Percentiles rank a stretch among this genome's conserved stretches.
phyloP scores from a whole-genome alignment of 2,888 invertebrate genomes.

The Cheilosia pagana region DNA sequence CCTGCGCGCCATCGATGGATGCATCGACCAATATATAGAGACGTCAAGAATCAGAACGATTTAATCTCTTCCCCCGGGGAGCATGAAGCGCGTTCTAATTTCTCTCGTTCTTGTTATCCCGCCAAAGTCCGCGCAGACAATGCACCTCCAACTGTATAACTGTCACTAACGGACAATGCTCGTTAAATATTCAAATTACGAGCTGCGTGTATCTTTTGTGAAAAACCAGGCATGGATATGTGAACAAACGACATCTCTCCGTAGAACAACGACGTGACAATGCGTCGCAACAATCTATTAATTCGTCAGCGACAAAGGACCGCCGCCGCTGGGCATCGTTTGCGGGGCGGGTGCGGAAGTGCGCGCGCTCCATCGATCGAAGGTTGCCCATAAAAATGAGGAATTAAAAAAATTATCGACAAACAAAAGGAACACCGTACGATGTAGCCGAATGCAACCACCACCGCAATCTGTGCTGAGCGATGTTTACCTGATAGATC shows the following conservation, averaged over 20 bases:
- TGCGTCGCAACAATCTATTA: slow-evolving; percentile 61
- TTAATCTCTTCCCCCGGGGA: slow-evolving; percentile 62
- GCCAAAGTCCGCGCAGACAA: slow-evolving; percentile 23
- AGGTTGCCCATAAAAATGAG: slow-evolving; percentile 48
- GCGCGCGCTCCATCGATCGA: not conserved
- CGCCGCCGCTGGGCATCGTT: slow-evolving; percentile 48
- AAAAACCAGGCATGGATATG: slow-evolving; percentile 22
- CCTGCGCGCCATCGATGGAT: slow-evolving; percentile 19
- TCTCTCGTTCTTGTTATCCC: slow-evolving; percentile 16
- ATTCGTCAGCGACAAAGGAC: slow-evolving; percentile 64
- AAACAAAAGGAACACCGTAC: slow-evolving; percentile 44
- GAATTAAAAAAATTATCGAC: slow-evolving; percentile 43
- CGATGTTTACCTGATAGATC: slow-evolving; percentile 39
- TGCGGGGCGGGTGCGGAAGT: slow-evolving; percentile 4
- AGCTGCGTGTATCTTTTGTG: slow-evolving; percentile 49
- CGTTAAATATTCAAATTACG: slow-evolving; percentile 69
- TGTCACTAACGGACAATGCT: slow-evolving; percentile 65
- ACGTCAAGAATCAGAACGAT: slow-evolving; percentile 61
- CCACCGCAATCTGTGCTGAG: slow-evolving; percentile 3
- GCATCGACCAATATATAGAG: slow-evolving; percentile 41
- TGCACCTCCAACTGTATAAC: slow-evolving; percentile 43
- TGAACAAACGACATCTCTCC: slow-evolving; percentile 56
- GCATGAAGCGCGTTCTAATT: slow-evolving; percentile 35
- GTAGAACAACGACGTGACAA: slow-evolving; percentile 69
- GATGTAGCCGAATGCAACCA: not conserved